Base-by-base conservation (phyloP, 2,888 invertebrate genomes). In the Andrena haemorrhoa region DNA sequence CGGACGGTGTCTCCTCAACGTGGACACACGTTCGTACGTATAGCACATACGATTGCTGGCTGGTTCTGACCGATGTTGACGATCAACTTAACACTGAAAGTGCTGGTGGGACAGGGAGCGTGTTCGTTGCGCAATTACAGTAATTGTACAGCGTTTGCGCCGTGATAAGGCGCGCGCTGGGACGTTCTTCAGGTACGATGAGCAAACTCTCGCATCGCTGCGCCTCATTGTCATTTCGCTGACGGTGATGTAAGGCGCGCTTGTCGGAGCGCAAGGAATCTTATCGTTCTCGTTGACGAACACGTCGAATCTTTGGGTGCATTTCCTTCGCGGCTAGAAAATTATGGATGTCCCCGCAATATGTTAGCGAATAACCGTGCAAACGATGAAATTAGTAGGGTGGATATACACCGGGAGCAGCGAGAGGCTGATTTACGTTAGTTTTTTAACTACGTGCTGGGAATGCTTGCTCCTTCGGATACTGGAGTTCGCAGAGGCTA, bases 381-480 rank as follows among this genome's bases (percentile, higher is more conserved):
- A 76, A 71, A 63, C 71, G 53, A 56, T 51, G 31, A 31, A 51
- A 66, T 66, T 66, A 51, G 33, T 7, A 7, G 51, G 29, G 12
- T 26, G 20, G 73, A 53, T 65, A 26, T 12, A 65, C 1, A 5
- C 29, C 20, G 35, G 33, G 31, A 69, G 35, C 68, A 7, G 56
- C 10, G 26, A 23, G 56, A 35, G 12, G 23, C 23, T 70, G 79
- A 79, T 79, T 78, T 77, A 79, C 78, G 49, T 29, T 23, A 58
- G 23, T 78, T 78, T 64, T 79, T 64, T 35, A 79, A 77, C 63
- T 79, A 29, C 69, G 79, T 79, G 79, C 63, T 7, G 12, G 16
- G 79, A 78, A 77, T 79, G 33, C 26, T 41, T n/a, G 35, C 20
- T 53, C 2, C 2, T 26, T 20, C n/a, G n/a, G 16, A 1, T 47